These are phyloP conservation scores for Ifrita kowaldi DNA, from an alignment of 2,113 vertebrate genomes.

Conservation along the genomic window DNA sequence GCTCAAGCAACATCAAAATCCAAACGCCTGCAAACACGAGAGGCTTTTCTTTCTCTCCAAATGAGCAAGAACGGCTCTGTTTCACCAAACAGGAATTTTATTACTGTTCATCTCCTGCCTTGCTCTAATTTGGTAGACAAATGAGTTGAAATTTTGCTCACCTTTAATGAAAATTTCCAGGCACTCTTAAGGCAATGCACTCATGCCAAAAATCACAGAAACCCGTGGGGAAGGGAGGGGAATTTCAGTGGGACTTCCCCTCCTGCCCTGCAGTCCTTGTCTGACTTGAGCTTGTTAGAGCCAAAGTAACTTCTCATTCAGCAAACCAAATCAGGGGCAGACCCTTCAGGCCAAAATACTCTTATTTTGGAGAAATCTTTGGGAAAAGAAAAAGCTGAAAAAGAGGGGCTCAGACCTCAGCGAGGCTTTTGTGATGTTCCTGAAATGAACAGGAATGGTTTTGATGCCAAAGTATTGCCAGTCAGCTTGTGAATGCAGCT, in stretches of 20 bases:
- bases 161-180: conserved; percentile 67
- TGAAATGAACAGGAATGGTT: background rate
- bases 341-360: background rate
- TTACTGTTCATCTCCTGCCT: conserved; percentile 3
- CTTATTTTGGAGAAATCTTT: background rate
- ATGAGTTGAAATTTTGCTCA: conserved; percentile 51
- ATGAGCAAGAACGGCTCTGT: conserved; percentile 30
- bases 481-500: background rate
- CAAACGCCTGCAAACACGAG: conserved; percentile 9
- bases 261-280: background rate
- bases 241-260: conserved; percentile 68
- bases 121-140: conserved; percentile 40
- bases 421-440: background rate
- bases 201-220: conserved; percentile 57
- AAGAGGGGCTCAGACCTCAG: background rate
- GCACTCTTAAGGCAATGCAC: conserved; percentile 34
- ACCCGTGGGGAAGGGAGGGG: conserved; percentile 55
- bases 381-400: background rate
- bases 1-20: background rate
- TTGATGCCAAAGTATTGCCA: background rate
- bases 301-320: background rate
- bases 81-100: conserved; percentile 35
- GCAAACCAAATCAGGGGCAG: background rate
- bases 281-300: conserved; percentile 5
- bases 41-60: conserved; percentile 23